Base-by-base conservation (phyloP, 2,113 vertebrate genomes). In the Anhinga anhinga region DNA sequence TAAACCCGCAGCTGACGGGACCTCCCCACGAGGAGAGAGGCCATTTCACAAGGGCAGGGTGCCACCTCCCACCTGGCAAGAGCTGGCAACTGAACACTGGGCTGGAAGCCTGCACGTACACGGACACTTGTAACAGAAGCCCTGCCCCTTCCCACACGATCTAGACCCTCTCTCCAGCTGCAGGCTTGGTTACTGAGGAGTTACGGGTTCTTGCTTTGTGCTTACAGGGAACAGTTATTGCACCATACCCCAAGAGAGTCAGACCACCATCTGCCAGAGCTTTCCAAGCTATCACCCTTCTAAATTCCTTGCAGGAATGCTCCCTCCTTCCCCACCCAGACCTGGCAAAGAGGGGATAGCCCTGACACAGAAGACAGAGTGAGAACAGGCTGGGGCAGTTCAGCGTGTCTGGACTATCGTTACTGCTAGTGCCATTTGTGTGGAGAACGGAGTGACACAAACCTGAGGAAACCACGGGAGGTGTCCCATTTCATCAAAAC, bases 391-490 rank as follows among this genome's bases (percentile, higher is more conserved):
- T 58, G 70, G 72, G 84, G 70, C 40, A 52, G 44, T 4, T 66
- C 40, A 32, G 81, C 1, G 2, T 53, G 81, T 18, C 44, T 26
- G 12, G 38, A 21, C 42, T 42, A 7, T 21, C 45, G 55, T 44
- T 10, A 14, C 22, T 26, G 53, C 63, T 26, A 7, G 73, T 63
- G 85, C 73, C 81, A 18, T 27, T 40, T 11, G 40, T 15, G 52
- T 5, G 8, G 36, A 79, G 45, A 92, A 23, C 2, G 1, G 50
- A 78, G 74, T 5, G 71, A 42, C 94, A 97, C 96, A 86, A 97
- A 97, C 96, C 96, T 97, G 96, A 77, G 93, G 36, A 52, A 96
- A 77, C 92, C 93, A 95, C 2, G 45, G 92, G 34, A 94, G 77
- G 34, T 82, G 89, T 91, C 73, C 87, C 85, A 94, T 52, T 29